Conservation (phyloP, 2,888 invertebrate genomes). For the Andrena praecox region DNA sequence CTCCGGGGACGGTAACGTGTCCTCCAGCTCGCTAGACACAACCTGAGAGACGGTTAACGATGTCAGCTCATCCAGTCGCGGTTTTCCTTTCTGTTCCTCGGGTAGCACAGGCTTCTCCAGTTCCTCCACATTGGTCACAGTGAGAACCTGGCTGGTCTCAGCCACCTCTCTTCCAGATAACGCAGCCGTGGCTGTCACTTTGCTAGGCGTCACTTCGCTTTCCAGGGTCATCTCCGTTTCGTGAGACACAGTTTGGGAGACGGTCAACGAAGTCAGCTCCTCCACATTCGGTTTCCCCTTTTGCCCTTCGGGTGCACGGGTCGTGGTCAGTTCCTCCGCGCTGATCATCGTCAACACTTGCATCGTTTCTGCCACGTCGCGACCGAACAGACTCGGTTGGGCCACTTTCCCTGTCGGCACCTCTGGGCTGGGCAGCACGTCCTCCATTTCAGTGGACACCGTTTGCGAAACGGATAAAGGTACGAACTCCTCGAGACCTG, state of each 20-base stretch:
- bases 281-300: slow-evolving; percentile 73
- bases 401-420: slow-evolving; percentile 82
- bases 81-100: slow-evolving; percentile 66
- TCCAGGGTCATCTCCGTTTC: slow-evolving; percentile 72
- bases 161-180: slow-evolving; percentile 81
- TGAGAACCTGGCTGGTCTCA: slow-evolving; percentile 72
- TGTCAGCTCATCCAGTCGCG: slow-evolving; percentile 68
- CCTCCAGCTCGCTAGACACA: slow-evolving; percentile 68
- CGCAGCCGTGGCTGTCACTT: slow-evolving; percentile 68
- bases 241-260: slow-evolving; percentile 75
- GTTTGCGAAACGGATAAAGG: slow-evolving; percentile 74
- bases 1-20: slow-evolving; percentile 53
- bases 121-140: slow-evolving; percentile 67
- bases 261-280: slow-evolving; percentile 73
- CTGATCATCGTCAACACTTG: slow-evolving; percentile 74
- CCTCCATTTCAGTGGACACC: slow-evolving; percentile 74
- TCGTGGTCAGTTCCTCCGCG: slow-evolving; percentile 72
- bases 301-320: slow-evolving; percentile 67
- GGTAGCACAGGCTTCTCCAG: slow-evolving; percentile 60
- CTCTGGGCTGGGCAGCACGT: slow-evolving; percentile 60
- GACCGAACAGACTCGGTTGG: slow-evolving; percentile 75
- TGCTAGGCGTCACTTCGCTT: slow-evolving; percentile 51
- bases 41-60: slow-evolving; percentile 75
- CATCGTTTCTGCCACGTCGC: slow-evolving; percentile 77
- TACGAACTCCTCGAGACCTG: slow-evolving; percentile 74